Conservation (phyloP, 2,797 vertebrate genomes). For the Arrhamphus sclerolepis region DNA sequence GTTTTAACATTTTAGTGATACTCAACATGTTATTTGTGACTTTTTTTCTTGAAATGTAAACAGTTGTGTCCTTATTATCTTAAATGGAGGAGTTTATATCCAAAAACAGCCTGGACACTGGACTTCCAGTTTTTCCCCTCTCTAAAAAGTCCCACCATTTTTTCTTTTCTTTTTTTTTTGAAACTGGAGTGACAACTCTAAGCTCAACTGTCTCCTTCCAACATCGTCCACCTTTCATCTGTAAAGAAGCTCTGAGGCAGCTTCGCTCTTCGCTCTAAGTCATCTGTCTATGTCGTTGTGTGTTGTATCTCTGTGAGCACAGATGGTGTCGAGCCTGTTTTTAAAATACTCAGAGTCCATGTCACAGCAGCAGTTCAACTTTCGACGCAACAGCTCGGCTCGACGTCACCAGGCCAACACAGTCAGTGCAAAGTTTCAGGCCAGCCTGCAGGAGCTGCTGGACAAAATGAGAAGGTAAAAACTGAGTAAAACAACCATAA, state of each 20-base stretch:
- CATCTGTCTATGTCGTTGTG: conserved; percentile 23
- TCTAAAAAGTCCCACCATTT: not conserved
- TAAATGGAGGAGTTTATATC: too few relatives aligned
- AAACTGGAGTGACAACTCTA: not conserved
- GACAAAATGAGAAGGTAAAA: conserved; percentile 94
- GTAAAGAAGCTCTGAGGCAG: not conserved
- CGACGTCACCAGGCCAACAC: conserved; percentile 91
- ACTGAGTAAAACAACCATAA: not conserved
- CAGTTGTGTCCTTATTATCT: too few relatives aligned
- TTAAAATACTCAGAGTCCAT: conserved; percentile 85
- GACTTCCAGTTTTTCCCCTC: too few relatives aligned
- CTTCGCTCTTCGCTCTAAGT: not conserved
- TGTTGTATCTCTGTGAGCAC: conserved; percentile 36
- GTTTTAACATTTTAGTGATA: too few relatives aligned
- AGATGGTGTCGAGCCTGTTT: conserved; percentile 95
- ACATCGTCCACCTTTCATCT: not conserved
- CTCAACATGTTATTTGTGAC: too few relatives aligned
- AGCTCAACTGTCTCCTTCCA: not conserved
- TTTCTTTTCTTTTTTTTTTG: too few relatives aligned
- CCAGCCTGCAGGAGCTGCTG: conserved; percentile 92
- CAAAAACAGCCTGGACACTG: too few relatives aligned
- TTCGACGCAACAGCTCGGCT: conserved; percentile 82
- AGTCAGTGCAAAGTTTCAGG: conserved; percentile 93
- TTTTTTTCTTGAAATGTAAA: too few relatives aligned
- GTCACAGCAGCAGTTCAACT: conserved; percentile 83